phyloP scores from a whole-genome alignment of 2,113 vertebrate genomes.

The Alosa alosa region DNA sequence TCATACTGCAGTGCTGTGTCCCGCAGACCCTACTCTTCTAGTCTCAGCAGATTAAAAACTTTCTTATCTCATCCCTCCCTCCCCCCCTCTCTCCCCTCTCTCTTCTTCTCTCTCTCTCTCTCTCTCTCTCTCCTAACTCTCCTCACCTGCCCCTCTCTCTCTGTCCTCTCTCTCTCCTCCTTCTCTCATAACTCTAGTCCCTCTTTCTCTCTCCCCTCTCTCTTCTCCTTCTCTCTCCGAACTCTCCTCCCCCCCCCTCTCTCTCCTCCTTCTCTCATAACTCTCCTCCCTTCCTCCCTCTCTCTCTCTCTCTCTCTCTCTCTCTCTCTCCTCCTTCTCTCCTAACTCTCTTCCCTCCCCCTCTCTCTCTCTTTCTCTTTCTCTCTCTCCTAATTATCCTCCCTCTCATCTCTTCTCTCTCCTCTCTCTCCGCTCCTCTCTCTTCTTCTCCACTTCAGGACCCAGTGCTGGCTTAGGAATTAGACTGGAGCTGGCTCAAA shows the following conservation, averaged over 20 bases:
- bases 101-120: background rate
- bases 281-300: background rate
- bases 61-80: background rate
- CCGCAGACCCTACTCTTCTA: background rate
- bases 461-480: background rate
- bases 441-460: background rate
- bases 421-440: background rate
- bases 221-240: background rate
- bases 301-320: background rate
- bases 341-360: background rate
- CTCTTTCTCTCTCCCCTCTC: background rate
- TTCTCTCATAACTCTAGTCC: background rate
- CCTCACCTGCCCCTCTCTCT: background rate
- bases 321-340: background rate
- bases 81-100: background rate
- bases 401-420: background rate
- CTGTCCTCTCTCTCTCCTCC: background rate
- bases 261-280: background rate
- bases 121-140: background rate
- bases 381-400: background rate
- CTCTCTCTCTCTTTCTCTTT: background rate
- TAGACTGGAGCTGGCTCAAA: background rate
- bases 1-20: background rate
- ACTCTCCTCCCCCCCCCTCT: background rate
- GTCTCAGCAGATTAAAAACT: background rate